Evolutionary conservation across 1,140 invertebrate genomes (phyloP).

Genomic region (Lamellibrachia luymesi): DNA sequence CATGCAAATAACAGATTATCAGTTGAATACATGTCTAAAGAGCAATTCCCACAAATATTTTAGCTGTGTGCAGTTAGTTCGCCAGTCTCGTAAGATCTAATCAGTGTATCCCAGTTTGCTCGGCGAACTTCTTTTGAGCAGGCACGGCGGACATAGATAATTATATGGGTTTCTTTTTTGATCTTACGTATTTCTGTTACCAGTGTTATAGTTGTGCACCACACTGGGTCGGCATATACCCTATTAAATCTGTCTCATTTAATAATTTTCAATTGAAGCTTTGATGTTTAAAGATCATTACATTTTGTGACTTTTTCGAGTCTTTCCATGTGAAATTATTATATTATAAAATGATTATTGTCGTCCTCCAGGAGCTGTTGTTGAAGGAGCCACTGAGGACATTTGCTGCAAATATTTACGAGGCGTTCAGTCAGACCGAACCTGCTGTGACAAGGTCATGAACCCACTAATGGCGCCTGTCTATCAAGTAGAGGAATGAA

Average conservation of each 20-base stretch:
- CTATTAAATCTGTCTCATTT: too few relatives aligned
- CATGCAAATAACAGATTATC: too few relatives aligned
- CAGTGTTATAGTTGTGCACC: slow-evolving; percentile 59
- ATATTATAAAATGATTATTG: background rate
- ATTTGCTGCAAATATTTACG: slow-evolving; percentile 86
- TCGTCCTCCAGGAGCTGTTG: slow-evolving; percentile 56
- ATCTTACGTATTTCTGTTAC: slow-evolving; percentile 64
- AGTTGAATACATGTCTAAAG: too few relatives aligned
- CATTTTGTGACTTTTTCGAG: background rate
- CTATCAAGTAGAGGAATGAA: background rate
- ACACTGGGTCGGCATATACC: too few relatives aligned
- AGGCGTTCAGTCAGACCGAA: slow-evolving; percentile 67
- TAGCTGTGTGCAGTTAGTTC: too few relatives aligned
- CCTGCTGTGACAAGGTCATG: background rate
- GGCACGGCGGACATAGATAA: too few relatives aligned
- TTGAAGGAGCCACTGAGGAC: slow-evolving; percentile 77
- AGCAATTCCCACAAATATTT: too few relatives aligned
- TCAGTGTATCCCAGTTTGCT: too few relatives aligned
- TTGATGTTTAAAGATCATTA: background rate
- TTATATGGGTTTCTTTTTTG: slow-evolving; percentile 25
- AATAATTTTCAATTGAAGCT: too few relatives aligned
- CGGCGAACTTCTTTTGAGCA: too few relatives aligned
- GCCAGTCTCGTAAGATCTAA: too few relatives aligned
- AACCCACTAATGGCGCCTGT: background rate
- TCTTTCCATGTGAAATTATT: background rate